Evolutionary conservation across 2,113 vertebrate species (phyloP).

Genomic region (Neomonachus schauinslandi): DNA sequence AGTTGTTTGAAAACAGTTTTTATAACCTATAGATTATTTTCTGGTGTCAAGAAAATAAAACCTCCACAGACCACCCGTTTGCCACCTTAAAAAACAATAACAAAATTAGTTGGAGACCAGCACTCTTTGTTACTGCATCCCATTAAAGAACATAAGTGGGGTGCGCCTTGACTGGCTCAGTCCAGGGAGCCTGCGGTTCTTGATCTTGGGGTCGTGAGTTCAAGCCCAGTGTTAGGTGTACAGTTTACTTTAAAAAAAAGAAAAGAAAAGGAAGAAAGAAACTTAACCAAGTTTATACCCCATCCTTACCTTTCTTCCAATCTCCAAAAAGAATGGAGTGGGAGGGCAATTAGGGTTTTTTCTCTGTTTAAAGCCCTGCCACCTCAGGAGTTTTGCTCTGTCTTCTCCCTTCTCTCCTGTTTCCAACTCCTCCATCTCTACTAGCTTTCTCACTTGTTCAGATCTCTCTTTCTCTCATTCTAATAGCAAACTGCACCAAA

Average conservation of each 20-base stretch:
- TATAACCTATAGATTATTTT: constrained; percentile 40
- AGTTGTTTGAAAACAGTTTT: constrained; percentile 33
- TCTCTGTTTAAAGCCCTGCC: neutral
- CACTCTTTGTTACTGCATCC: neutral
- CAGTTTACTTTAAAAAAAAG: neutral
- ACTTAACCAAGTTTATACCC: neutral
- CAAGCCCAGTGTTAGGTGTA: neutral
- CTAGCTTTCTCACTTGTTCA: neutral
- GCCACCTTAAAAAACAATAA: neutral
- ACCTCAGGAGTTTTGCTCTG: neutral
- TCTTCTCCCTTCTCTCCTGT: neutral
- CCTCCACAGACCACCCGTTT: neutral
- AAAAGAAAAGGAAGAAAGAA: neutral
- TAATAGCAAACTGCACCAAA: neutral
- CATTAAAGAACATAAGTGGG: neutral
- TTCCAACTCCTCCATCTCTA: neutral
- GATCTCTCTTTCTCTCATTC: neutral
- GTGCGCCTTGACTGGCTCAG: neutral
- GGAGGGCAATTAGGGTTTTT: neutral
- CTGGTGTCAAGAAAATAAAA: neutral
- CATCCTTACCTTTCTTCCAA: neutral
- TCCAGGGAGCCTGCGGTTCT: neutral
- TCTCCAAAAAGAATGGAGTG: neutral
- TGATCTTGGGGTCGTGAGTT: neutral
- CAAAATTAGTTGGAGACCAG: constrained; percentile 24